Conservation (phyloP, 2,888 invertebrate species). For the Habrosyne pyritoides region DNA sequence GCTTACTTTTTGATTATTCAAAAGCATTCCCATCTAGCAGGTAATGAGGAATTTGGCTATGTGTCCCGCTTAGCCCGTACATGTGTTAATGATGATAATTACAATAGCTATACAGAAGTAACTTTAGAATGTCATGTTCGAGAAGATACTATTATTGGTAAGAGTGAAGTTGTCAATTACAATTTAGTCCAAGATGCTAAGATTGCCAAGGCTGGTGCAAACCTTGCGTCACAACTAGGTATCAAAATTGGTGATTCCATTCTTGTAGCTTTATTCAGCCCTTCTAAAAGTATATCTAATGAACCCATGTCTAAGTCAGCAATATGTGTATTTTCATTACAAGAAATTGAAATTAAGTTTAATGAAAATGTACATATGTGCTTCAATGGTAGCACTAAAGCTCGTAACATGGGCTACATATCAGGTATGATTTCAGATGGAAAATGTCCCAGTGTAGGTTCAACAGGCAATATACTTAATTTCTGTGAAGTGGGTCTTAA, state of each 20-base stretch:
- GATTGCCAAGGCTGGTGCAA: conserved; percentile 92
- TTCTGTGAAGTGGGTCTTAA: conserved; percentile 97
- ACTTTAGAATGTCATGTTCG: conserved; percentile 93
- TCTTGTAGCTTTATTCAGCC: conserved; percentile 94
- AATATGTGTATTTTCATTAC: conserved; percentile 95
- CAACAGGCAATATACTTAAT: conserved; percentile 94
- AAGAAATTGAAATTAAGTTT: conserved; percentile 95
- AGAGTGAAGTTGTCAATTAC: conserved; percentile 86
- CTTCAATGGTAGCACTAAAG: conserved; percentile 96
- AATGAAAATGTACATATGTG: conserved; percentile 99
- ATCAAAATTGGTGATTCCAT: conserved; percentile 91
- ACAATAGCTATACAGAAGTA: conserved; percentile 98
- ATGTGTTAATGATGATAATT: conserved; percentile 97
- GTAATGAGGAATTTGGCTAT: conserved; percentile 95
- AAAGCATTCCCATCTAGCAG: conserved; percentile 94
- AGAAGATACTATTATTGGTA: conserved; percentile 81
- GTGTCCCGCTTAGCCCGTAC: conserved; percentile 95
- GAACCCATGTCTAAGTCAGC: conserved; percentile 93
- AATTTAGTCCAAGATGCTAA: conserved; percentile 97
- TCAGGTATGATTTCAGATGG: conserved; percentile 96
- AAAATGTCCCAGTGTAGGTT: conserved; percentile 93
- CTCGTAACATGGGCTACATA: conserved; percentile 95
- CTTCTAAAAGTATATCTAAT: conserved; percentile 94
- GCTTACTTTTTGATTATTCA: conserved; percentile 98
- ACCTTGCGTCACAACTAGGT: conserved; percentile 91